Base-by-base conservation (phyloP, 1,140 invertebrate species). In the Drosophila erecta region DNA sequence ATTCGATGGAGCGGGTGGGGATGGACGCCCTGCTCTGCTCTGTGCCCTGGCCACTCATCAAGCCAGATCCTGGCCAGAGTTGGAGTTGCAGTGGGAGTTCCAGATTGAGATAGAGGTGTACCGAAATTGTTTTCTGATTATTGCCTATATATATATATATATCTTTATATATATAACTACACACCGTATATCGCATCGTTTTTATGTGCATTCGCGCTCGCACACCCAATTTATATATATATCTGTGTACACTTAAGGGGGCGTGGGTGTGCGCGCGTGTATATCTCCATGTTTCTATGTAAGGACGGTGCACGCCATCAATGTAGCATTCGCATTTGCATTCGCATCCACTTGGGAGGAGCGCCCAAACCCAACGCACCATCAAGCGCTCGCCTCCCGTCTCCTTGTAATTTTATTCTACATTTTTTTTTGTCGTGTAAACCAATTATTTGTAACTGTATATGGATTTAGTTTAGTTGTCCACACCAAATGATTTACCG, bases 401-500 rank as follows among this genome's bases (percentile, higher is more conserved):
- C 47, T 72, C 56, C 56, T 71, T 76, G 65, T 71, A 69, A 72
- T 49, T 67, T 65, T 69, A 62, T 57, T 62, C 35, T 64, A 74
- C 53, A 40, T 27, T 80, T 78, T 47, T 50, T 27, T 50, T 79
- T 71, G 76, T 78, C 83, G 70, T 66, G 61, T 90, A 87, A 81
- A 85, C 76, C 71, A 81, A 81, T 90, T 79, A 90, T 85, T 90
- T 90, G 85, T 90, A 90, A 79, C 43, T 90, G 71, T 90, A 90
- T 85, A 90, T 90, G 86, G 85, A 87, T 86, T 87, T 90, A 90
- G 81, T 64, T 76, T 90, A 90, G 86, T 90, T 81, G 75, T 86
- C 75, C 76, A 90, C 81, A 90, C 85, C 86, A 81, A 86, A 86
- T 86, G 83, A 86, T 87, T 86, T 87, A 86, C 77, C 73, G 74